Evolutionary conservation across 2,797 vertebrate genomes (phyloP), one percentile per base, ranked within the genome.

Genomic region (Echeneis naucrates): DNA sequence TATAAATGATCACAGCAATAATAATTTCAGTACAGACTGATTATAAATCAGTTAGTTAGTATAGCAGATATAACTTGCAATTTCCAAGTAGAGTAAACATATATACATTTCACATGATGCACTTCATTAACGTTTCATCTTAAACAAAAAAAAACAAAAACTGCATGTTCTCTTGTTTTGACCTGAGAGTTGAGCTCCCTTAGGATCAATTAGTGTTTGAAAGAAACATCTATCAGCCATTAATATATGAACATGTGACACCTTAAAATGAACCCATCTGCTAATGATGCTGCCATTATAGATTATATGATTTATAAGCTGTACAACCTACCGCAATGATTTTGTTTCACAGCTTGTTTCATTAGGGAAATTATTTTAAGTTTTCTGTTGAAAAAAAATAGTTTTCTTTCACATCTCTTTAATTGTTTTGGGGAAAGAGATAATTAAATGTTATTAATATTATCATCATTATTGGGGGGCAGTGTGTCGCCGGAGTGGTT

Each of bases 131-230:
- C 35, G n/a, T 50, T 42, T 21, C 8, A 30, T 45, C 72, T 9
- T 6, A 27, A 47, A 61, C 44, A n/a, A n/a, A n/a, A n/a, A n/a
- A n/a, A n/a, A n/a, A n/a, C n/a, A 65, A 56, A 64, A 68, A 26
- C 23, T 37, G 33, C 53, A 26, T 17, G 2, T 54, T 58, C 17
- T 60, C 45, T 54, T 69, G 55, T 62, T 78, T 44, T 68, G 32
- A 72, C 27, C 0, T 40, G 26, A 17, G 21, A 26, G 44, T 19
- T 42, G 7, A 53, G 32, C 26, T 71, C 75, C 72, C 75, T 54
- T 19, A n/a, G 27, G 68, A 40, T 56, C 65, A 71, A 76, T 78
- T 69, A 76, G 19, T 55, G 30, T 21, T 21, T 3, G 19, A 26
- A 55, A 48, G 60, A n/a, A n/a, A n/a, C n/a, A n/a, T n/a, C n/a